phyloP scores from a whole-genome alignment of 2,888 invertebrate genomes.

The Lordiphosa fenestrarum region DNA sequence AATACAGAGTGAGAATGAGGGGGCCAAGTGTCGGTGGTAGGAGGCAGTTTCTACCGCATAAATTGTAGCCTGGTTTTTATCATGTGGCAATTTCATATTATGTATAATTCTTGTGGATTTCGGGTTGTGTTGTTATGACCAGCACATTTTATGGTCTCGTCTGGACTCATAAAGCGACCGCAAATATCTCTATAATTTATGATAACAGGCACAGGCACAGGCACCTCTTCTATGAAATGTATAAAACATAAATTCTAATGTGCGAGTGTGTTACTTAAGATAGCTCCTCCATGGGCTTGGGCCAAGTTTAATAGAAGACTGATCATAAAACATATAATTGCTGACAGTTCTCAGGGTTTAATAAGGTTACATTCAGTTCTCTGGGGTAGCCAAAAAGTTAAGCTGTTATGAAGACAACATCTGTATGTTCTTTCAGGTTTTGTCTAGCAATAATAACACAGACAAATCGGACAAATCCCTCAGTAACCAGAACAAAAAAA shows the following conservation, averaged over 20 bases:
- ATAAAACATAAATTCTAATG: slow-evolving; percentile 24
- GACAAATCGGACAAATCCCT: no score
- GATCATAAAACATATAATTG: slow-evolving; percentile 31
- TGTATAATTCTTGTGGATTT: slow-evolving; percentile 48
- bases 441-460: no score
- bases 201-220: slow-evolving; percentile 20
- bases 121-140: slow-evolving; percentile 49
- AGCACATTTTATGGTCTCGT: slow-evolving; percentile 51
- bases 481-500: no score
- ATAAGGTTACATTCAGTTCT: no score
- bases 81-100: slow-evolving; percentile 65
- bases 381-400: no score
- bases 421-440: no score
- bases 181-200: slow-evolving; percentile 58
- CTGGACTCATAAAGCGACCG: slow-evolving; percentile 47
- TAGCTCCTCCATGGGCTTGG: slow-evolving; percentile 15
- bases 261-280: slow-evolving; percentile 9
- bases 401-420: no score
- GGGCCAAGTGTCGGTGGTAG: not conserved
- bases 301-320: not conserved
- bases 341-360: not conserved
- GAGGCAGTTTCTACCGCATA: slow-evolving; percentile 44
- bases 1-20: slow-evolving; percentile 1
- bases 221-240: slow-evolving; percentile 11
- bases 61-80: slow-evolving; percentile 65